Base-by-base conservation (phyloP, 2,888 invertebrate species). In the Carcina quercana region DNA sequence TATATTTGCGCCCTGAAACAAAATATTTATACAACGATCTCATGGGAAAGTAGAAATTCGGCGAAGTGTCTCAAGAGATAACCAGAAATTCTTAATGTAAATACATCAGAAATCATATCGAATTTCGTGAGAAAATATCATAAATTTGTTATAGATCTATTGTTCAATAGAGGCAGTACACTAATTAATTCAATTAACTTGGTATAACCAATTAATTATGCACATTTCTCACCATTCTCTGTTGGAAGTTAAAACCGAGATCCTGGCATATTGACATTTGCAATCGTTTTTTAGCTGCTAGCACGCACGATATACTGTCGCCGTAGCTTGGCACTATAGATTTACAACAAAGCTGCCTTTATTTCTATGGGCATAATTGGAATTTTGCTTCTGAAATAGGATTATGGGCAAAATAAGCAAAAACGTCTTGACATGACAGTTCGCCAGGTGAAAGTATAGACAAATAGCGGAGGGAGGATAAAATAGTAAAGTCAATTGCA, bases 1-100 rank as follows among this genome's bases (percentile, higher is more conserved):
- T 84, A 98, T 95, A 89, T 97, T 98, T 82, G 97, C 96, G 87
- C 98, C 98, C 98, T 96, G 74, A 45, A 67, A 75, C 19, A 42
- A 28, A 20, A 39, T 6, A 15, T 13, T 32, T 21, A n/a, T n/a
- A 17, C 17, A 34, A 19, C 25, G 11, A 32, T 28, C 26, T 25
- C 31, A 19, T 19, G 19, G 19, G 8, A 19, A 19, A 19, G 8
- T 8, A 19, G 19, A 19, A 7, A n/a, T n/a, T n/a, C n/a, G n/a
- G n/a, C n/a, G n/a, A n/a, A n/a, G n/a, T n/a, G n/a, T n/a, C n/a
- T n/a, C n/a, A n/a, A n/a, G n/a, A n/a, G n/a, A n/a, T n/a, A n/a
- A n/a, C n/a, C n/a, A n/a, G n/a, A n/a, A n/a, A n/a, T n/a, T n/a
- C n/a, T n/a, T n/a, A n/a, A n/a, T n/a, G n/a, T n/a, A n/a, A n/a